Conservation (phyloP, 1,140 invertebrate genomes). For the Stegodyphus mimosarum region DNA sequence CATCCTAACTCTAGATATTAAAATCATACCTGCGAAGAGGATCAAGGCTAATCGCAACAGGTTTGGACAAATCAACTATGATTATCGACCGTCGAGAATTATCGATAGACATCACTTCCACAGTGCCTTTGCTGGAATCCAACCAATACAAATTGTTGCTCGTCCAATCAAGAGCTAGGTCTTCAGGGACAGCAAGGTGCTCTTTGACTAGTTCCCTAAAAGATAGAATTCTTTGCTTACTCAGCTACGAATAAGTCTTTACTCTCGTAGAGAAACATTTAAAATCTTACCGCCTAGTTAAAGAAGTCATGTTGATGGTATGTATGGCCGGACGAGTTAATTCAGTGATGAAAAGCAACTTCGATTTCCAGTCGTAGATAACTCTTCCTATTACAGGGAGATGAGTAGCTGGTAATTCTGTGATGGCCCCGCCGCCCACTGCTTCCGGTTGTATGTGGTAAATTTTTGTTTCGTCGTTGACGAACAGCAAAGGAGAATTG, state of each 20-base stretch:
- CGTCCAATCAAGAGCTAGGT: slow-evolving; percentile 70
- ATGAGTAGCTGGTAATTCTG: slow-evolving; percentile 7
- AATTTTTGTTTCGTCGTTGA: slow-evolving; percentile 38
- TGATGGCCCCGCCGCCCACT: slow-evolving; percentile 18
- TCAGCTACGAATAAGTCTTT: not conserved
- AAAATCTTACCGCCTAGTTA: slow-evolving; percentile 13
- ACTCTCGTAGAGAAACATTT: too few species aligned
- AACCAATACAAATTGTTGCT: slow-evolving; percentile 71
- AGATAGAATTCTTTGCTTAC: not conserved
- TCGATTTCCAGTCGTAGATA: slow-evolving; percentile 68
- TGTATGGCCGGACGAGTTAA: slow-evolving; percentile 16
- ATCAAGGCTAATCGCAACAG: slow-evolving; percentile 57
- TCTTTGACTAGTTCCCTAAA: not conserved
- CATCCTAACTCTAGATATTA: not conserved
- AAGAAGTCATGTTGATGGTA: slow-evolving; percentile 16
- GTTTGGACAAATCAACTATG: slow-evolving; percentile 37
- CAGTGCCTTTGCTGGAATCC: slow-evolving; percentile 67
- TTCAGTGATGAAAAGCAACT: slow-evolving; percentile 67
- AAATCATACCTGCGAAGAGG: slow-evolving; percentile 44
- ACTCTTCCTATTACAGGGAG: slow-evolving; percentile 29
- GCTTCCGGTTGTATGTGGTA: slow-evolving; percentile 49
- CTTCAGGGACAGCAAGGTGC: slow-evolving; percentile 65
- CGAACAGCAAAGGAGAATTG: slow-evolving; percentile 6
- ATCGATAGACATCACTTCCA: slow-evolving; percentile 68
- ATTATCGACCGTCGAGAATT: slow-evolving; percentile 66